Evolutionary conservation across 1,140 invertebrate species (phyloP).

Genomic region (Homarus americanus): DNA sequence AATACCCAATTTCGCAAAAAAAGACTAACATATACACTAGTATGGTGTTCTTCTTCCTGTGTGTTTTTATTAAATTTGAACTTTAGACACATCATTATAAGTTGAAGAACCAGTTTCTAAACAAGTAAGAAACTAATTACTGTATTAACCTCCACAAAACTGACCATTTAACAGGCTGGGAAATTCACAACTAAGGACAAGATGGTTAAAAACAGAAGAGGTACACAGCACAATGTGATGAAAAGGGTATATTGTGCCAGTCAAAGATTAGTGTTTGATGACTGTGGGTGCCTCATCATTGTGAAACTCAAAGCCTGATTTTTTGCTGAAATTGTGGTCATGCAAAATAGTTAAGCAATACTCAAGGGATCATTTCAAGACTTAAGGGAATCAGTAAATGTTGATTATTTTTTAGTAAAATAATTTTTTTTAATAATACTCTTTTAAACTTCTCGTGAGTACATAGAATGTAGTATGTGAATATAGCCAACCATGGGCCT

Average conservation of each 20-base stretch:
- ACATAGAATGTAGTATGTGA: not conserved
- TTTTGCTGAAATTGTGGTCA: not conserved
- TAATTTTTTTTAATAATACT: not conserved
- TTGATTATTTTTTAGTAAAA: not conserved
- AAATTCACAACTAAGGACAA: too few species aligned
- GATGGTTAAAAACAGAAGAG: too few species aligned
- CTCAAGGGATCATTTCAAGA: not conserved
- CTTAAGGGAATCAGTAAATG: not conserved
- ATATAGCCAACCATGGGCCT: not conserved
- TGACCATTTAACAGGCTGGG: not conserved
- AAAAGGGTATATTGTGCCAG: too few species aligned
- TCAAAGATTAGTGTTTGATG: too few species aligned
- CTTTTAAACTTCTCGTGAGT: not conserved
- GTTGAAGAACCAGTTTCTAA: not conserved
- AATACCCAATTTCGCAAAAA: not conserved
- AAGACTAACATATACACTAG: too few species aligned
- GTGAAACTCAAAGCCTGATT: too few species aligned
- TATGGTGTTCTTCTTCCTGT: not conserved
- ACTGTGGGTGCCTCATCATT: too few species aligned
- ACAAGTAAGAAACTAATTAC: not conserved
- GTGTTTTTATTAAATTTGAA: not conserved
- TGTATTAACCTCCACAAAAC: not conserved
- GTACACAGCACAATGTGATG: too few species aligned
- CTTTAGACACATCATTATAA: not conserved
- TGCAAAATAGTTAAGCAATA: not conserved